These are phyloP conservation scores for Henicopernis longicauda DNA, from an alignment of 2,113 vertebrate species.

Conservation along the genomic window DNA sequence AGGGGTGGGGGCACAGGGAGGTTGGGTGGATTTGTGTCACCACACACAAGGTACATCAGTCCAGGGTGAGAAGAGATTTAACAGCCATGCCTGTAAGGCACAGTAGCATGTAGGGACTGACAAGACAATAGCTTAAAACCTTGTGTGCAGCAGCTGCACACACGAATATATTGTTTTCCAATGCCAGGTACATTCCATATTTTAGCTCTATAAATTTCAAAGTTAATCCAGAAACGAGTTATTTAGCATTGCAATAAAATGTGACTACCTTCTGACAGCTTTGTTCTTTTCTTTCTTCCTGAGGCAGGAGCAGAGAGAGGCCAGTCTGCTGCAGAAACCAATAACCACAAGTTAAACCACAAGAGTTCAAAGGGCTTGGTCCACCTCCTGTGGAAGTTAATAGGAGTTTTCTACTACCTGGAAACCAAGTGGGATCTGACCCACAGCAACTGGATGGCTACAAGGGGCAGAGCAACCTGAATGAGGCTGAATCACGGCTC, in stretches of 20 bases:
- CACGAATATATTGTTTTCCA: slow-evolving; percentile 42
- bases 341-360: background rate
- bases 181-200: slow-evolving; percentile 23
- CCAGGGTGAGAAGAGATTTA: background rate
- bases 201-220: slow-evolving; percentile 30
- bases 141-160: background rate
- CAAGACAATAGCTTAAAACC: background rate
- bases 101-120: background rate
- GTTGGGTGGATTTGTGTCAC: background rate
- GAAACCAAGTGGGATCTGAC: background rate
- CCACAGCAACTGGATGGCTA: background rate
- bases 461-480: background rate
- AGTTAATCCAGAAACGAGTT: slow-evolving; percentile 48
- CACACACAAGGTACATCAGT: background rate
- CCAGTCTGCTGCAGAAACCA: background rate
- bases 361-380: background rate
- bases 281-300: slow-evolving; percentile 2
- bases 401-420: background rate
- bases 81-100: background rate
- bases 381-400: background rate
- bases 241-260: slow-evolving; percentile 48
- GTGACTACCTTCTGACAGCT: slow-evolving; percentile 22
- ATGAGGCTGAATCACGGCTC: background rate
- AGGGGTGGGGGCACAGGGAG: background rate
- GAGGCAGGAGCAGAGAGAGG: background rate